Base-by-base conservation (phyloP, 2,797 vertebrate genomes). In the Lepidocolaptes lacrymiger region DNA sequence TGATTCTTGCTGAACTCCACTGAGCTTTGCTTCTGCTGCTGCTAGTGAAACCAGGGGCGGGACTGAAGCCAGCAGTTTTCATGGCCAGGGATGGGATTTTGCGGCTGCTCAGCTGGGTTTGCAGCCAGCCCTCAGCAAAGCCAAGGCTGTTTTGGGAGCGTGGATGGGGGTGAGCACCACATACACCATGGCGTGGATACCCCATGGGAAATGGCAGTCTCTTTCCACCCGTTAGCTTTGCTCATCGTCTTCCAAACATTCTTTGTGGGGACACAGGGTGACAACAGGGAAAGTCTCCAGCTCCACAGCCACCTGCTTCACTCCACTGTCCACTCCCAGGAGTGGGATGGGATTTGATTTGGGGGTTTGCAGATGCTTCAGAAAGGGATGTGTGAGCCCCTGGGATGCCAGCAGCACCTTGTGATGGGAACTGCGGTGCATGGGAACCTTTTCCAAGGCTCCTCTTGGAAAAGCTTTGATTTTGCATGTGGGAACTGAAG, bases 151-250 rank as follows among this genome's bases (percentile, higher is more conserved):
- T 94, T 54, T 44, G 27, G 67, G 75, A 44, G 12, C 0, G 0
- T 0, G 10, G 68, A 44, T 55, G 41, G 48, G 56, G 34, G 2
- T 37, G 14, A 83, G 52, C 4, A 1, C 64, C 0, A 4, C n/a
- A 37, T 20, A 37, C 0, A 0, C 37, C 4, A 1, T 3, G 2
- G 64, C 0, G 0, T 36, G 71, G 59, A 7, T 26, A 10, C 71
- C 68, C 56, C 32, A 4, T 48, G 56, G 85, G 88, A 85, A 80
- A 23, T 3, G 1, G 30, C 1, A 2, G 19, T 63, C 22, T 69
- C 78, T 81, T 64, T 79, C 63, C 28, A 34, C 15, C 30, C 21
- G 1, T 34, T 37, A 67, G 24, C 43, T 80, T 66, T 0, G 0
- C 8, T 93, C 46, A 11, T 80, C 30, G 55, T 85, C 43, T 43